Evolutionary conservation across 30 jellyfish, hydroid and myxozoan genomes (phyloP).

Genomic region (Pelagia noctiluca): DNA sequence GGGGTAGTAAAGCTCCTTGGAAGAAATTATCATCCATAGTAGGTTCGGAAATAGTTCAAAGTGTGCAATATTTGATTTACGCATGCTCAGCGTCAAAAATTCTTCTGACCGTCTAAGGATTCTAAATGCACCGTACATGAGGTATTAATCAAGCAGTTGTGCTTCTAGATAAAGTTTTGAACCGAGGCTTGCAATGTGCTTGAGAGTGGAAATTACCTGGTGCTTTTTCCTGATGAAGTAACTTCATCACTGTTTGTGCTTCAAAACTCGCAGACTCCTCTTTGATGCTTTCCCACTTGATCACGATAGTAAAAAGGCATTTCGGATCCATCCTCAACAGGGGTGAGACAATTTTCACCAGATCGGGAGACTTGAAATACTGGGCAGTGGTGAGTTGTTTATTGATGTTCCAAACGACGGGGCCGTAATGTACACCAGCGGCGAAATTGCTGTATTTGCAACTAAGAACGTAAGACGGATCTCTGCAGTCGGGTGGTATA

Average conservation of each 20-base stretch:
- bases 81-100: too few relatives aligned
- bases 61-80: too few relatives aligned
- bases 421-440: constrained; percentile 54
- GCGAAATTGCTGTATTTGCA: constrained; percentile 47
- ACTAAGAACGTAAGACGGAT: not conserved
- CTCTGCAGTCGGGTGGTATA: not conserved
- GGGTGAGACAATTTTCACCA: constrained; percentile 48
- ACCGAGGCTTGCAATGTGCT: not conserved
- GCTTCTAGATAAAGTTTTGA: not conserved
- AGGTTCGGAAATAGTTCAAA: too few relatives aligned
- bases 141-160: not conserved
- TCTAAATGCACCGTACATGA: too few relatives aligned
- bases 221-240: not conserved
- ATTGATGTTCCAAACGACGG: constrained; percentile 43
- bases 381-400: not conserved
- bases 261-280: not conserved
- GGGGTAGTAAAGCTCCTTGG: too few relatives aligned
- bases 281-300: not conserved
- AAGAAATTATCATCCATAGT: too few relatives aligned
- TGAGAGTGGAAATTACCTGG: not conserved
- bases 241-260: not conserved
- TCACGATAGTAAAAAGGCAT: not conserved
- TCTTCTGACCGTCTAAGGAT: too few relatives aligned
- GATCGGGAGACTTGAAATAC: constrained; percentile 26
- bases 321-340: constrained; percentile 8